phyloP scores from a whole-genome alignment of 1,140 invertebrate genomes.

The Heliconius hewitsoni region DNA sequence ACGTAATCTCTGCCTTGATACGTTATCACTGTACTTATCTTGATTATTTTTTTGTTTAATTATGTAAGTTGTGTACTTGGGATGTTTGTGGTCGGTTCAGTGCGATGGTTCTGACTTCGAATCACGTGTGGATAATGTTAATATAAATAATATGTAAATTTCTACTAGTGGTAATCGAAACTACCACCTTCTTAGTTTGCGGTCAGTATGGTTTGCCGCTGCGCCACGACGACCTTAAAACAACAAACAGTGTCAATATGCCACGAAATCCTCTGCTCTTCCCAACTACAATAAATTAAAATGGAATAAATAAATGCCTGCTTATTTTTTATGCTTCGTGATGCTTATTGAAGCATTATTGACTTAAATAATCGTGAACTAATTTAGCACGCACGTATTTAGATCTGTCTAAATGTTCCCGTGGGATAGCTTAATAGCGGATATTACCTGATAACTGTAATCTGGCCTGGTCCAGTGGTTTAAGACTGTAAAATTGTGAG shows the following conservation, averaged over 20 bases:
- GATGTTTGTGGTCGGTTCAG: neutral
- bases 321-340: neutral
- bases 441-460: neutral
- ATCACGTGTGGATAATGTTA: too few species aligned
- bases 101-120: neutral
- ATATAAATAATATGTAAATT: too few species aligned
- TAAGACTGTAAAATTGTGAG: neutral
- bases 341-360: too few species aligned
- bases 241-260: too few species aligned
- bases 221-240: too few species aligned
- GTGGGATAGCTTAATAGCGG: neutral
- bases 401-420: neutral
- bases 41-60: neutral
- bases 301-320: neutral
- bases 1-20: slow-evolving; percentile 15
- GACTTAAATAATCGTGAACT: neutral
- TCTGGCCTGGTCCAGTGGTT: neutral
- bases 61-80: neutral
- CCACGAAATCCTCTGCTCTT: too few species aligned
- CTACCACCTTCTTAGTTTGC: too few species aligned
- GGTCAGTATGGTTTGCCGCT: too few species aligned
- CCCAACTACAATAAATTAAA: too few species aligned
- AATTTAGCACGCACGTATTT: neutral
- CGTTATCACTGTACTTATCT: slow-evolving; percentile 4
- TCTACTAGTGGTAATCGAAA: too few species aligned